phyloP scores from a whole-genome alignment of 2,797 vertebrate species.

The Sarcophilus harrisii region DNA sequence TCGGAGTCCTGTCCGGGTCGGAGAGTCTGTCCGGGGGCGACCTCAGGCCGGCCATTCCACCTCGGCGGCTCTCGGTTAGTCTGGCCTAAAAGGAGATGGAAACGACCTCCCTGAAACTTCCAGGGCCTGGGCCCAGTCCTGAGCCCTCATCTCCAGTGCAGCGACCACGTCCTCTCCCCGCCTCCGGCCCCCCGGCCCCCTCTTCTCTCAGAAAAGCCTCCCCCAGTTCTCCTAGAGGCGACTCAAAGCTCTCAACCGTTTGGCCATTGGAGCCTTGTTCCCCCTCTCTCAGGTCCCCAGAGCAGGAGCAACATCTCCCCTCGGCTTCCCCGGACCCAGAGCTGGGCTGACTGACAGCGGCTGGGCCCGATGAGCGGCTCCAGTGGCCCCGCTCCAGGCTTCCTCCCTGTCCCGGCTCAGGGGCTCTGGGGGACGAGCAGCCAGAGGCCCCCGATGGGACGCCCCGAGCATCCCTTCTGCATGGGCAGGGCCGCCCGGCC shows the following conservation, averaged over 20 bases:
- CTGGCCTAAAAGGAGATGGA: background rate
- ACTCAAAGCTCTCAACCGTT: background rate
- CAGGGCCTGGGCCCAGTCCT: background rate
- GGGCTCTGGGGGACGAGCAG: background rate
- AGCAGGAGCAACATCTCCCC: background rate
- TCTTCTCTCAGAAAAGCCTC: background rate
- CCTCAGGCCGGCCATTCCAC: background rate
- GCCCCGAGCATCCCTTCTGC: background rate
- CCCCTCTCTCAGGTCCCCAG: background rate
- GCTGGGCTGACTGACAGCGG: background rate
- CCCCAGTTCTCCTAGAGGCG: background rate
- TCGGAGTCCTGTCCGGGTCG: background rate
- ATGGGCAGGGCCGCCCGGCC: background rate
- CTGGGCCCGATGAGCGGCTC: background rate
- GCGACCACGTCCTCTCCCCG: accelerated
- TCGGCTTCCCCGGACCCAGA: background rate
- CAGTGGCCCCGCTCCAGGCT: background rate
- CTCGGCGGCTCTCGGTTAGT: background rate
- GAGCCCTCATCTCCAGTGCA: background rate
- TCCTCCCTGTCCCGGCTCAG: background rate
- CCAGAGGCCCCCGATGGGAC: background rate
- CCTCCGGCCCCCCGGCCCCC: background rate
- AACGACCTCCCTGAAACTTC: background rate
- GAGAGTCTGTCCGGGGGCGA: background rate
- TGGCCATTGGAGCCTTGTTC: background rate